Evolutionary conservation across 2,888 invertebrate species (phyloP).

Genomic region (Thera obeliscata): DNA sequence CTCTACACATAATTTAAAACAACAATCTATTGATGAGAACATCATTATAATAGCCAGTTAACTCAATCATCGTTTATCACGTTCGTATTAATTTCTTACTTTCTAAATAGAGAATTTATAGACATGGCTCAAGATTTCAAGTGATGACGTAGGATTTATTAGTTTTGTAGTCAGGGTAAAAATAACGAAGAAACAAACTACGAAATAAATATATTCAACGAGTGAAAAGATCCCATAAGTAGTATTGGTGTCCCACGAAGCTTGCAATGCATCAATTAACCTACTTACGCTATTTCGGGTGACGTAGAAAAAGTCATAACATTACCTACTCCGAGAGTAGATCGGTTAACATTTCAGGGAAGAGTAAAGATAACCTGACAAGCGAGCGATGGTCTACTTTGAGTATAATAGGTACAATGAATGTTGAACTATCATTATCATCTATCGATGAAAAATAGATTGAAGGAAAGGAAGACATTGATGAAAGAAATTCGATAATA

Average conservation of each 20-base stretch:
- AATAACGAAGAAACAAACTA: background rate
- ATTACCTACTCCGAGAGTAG: slow-evolving; percentile 25
- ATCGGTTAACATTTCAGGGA: slow-evolving; percentile 11
- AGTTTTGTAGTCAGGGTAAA: background rate
- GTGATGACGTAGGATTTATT: background rate
- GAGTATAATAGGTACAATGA: background rate
- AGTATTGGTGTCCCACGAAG: slow-evolving; percentile 10
- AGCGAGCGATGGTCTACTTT: background rate
- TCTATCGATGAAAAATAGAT: background rate
- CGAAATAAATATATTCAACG: background rate
- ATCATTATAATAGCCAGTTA: background rate
- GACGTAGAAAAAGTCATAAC: slow-evolving; percentile 18
- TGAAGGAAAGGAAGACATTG: background rate
- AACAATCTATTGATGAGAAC: background rate
- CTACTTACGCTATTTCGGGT: slow-evolving; percentile 19
- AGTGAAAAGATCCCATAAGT: background rate
- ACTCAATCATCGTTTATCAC: background rate
- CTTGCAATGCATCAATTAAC: slow-evolving; percentile 19
- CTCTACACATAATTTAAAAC: background rate
- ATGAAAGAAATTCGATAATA: no score
- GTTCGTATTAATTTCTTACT: background rate
- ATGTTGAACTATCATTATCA: background rate
- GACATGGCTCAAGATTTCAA: background rate
- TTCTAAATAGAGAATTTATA: background rate
- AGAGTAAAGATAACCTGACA: slow-evolving; percentile 5